Base-by-base conservation (phyloP, 2,113 vertebrate genomes). In the Procavia capensis region DNA sequence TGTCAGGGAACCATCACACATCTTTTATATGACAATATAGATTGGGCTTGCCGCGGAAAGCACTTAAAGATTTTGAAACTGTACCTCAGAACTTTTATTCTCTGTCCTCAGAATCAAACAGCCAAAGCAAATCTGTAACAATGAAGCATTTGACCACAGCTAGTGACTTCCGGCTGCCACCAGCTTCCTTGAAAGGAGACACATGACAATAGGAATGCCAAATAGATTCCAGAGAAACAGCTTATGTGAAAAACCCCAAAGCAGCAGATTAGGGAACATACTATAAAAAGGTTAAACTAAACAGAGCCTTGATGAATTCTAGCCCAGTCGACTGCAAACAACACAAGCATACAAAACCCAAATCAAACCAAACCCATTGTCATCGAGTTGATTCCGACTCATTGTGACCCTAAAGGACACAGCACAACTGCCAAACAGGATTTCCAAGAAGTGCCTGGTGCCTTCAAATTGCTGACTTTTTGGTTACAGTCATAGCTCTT, bases 151-250 rank as follows among this genome's bases (percentile, higher is more conserved):
- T 74, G 59, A 31, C 47, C 9, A 47, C 45, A 29, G 64, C 76
- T 63, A 91, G 41, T 27, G 54, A 89, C 59, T 90, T 93, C 64
- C 41, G 22, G 43, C 61, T 95, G 34, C 31, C 39, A 80, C 50
- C 36, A 83, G 47, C 74, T 57, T 82, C 16, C 39, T 39, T 61
- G 27, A 81, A 90, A 92, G 47, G 87, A 95, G 36, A 47, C 0
- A 81, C 14, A 57, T 34, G 41, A 50, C 50, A 95, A 90, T 11
- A 90, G 45, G n/a, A 57, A 82, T 59, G 41, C 19, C 57, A 85
- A 64, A 79, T 1, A 45, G n/a, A 88, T 88, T 96, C 41, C 79
- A 61, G 11, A 88, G n/a, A 97, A 76, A 85, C 34, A 80, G 17
- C n/a, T 90, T 82, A 41, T 34, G 74, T 57, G 50, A 91, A 92